phyloP scores from a whole-genome alignment of 2,113 vertebrate species.

The Scomber colias region DNA sequence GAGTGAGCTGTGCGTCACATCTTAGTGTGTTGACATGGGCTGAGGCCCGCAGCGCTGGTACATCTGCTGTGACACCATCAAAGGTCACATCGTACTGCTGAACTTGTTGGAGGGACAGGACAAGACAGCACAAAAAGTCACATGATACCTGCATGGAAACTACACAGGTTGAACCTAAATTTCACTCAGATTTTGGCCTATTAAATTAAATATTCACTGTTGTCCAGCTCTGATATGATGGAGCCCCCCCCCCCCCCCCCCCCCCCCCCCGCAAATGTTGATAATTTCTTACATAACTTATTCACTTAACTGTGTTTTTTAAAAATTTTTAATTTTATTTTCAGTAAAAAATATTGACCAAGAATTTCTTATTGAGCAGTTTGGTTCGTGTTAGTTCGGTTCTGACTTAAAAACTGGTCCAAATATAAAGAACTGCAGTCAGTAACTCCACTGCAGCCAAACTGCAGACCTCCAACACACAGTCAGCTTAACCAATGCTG shows the following conservation, averaged over 20 bases:
- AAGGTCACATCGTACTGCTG: constrained; percentile 45
- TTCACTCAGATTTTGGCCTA: not conserved
- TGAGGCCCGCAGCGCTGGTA: constrained; percentile 20
- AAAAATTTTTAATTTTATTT: too few relatives aligned
- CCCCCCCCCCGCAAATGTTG: not conserved
- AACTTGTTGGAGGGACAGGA: not conserved
- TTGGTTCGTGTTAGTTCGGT: not conserved
- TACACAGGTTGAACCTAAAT: not conserved
- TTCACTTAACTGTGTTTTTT: too few relatives aligned
- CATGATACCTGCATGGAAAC: not conserved
- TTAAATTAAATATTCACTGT: not conserved
- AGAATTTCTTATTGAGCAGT: not conserved
- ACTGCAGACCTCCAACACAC: constrained; percentile 7
- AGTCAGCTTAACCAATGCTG: not conserved
- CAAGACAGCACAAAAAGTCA: constrained; percentile 10
- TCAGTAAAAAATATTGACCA: not conserved
- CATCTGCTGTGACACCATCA: constrained; percentile 36
- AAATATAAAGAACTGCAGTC: not conserved
- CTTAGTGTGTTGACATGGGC: constrained; percentile 45
- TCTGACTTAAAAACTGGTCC: too few relatives aligned
- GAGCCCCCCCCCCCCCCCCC: not conserved
- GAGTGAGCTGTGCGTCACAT: constrained; percentile 43
- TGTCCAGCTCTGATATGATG: not conserved
- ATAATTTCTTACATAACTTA: too few relatives aligned
- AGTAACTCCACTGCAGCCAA: not conserved